Evolutionary conservation across 2,113 vertebrate species (phyloP).

Genomic region (Herpetotheres cachinnans): DNA sequence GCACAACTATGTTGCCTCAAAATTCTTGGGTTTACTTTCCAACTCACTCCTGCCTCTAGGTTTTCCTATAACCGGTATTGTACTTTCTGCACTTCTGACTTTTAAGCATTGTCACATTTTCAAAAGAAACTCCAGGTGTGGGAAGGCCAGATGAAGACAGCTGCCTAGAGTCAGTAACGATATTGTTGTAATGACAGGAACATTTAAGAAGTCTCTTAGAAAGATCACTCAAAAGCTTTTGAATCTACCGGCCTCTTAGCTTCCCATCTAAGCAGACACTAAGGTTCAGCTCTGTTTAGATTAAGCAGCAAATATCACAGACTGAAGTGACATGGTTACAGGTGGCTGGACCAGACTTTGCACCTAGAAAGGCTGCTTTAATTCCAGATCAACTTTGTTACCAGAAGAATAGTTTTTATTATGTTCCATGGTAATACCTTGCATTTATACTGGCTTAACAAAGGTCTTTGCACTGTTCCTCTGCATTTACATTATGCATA

Average conservation of each 20-base stretch:
- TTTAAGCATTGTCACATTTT: not conserved
- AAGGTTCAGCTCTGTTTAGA: not conserved
- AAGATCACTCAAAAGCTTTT: not conserved
- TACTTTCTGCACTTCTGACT: not conserved
- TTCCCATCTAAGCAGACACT: not conserved
- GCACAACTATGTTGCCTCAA: not conserved
- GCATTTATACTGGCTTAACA: not conserved
- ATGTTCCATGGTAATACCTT: not conserved
- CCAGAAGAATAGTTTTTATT: not conserved
- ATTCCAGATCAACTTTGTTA: not conserved
- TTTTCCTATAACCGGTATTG: not conserved
- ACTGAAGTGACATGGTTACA: not conserved
- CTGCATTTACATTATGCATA: not conserved
- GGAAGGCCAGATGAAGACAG: not conserved
- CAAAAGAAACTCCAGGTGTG: not conserved
- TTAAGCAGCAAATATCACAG: not conserved
- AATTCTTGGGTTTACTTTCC: not conserved
- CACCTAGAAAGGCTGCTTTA: not conserved
- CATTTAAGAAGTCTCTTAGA: not conserved
- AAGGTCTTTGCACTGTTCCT: not conserved
- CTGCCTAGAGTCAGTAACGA: not conserved
- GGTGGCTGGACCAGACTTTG: not conserved
- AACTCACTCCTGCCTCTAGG: not conserved
- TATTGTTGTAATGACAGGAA: not conserved
- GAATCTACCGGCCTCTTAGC: not conserved